Conservation (phyloP, 2,797 vertebrate genomes). For the Cirrhinus mrigala region DNA sequence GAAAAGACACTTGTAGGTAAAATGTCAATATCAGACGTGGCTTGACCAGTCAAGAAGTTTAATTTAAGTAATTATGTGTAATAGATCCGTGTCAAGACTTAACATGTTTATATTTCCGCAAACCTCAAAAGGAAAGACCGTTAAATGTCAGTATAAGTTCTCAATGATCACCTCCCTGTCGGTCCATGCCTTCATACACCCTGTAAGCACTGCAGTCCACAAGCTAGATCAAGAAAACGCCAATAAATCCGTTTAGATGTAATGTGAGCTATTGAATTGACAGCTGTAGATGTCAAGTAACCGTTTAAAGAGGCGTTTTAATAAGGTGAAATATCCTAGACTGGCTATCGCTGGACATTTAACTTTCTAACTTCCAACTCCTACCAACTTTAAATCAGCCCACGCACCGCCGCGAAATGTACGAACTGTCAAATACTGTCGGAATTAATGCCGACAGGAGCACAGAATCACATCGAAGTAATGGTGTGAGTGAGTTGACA, state of each 20-base stretch:
- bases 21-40: neutral
- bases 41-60: neutral
- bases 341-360: neutral
- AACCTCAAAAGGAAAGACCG: neutral
- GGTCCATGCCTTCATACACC: neutral
- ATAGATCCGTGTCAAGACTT: neutral
- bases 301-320: neutral
- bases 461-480: neutral
- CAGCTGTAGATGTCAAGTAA: neutral
- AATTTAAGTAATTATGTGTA: neutral
- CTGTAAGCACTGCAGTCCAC: slow-evolving; percentile 1
- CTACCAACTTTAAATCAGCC: slow-evolving; percentile 28
- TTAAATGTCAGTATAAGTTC: neutral
- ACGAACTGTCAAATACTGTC: neutral
- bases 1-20: neutral
- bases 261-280: neutral
- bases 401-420: neutral
- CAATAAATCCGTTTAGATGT: neutral
- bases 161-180: neutral
- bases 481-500: slow-evolving; percentile 13
- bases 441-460: neutral
- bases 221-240: neutral
- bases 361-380: slow-evolving; percentile 37
- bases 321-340: neutral
- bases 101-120: neutral